phyloP scores from a whole-genome alignment of 2,888 invertebrate genomes.

The Dascillus cervinus region DNA sequence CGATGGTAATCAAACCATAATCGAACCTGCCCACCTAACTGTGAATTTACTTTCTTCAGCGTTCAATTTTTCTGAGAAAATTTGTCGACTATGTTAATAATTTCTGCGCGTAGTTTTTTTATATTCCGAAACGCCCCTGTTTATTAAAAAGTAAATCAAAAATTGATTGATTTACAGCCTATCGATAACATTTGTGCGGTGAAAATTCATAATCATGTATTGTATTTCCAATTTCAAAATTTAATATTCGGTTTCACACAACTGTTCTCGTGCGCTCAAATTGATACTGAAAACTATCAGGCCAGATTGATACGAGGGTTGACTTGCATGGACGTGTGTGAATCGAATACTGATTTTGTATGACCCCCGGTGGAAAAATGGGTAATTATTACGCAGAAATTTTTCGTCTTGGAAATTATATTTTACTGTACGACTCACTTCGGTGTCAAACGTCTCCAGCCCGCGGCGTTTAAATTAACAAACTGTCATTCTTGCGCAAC shows the following conservation, averaged over 20 bases:
- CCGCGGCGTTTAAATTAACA: slow-evolving; percentile 30
- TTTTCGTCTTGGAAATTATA: slow-evolving; percentile 5
- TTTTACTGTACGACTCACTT: slow-evolving; percentile 13
- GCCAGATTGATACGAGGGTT: too few species aligned
- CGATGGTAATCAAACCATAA: too few species aligned
- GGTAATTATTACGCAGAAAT: too few species aligned
- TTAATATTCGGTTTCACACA: slow-evolving; percentile 27
- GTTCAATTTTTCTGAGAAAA: too few species aligned
- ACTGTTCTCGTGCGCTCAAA: too few species aligned
- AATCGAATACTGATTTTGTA: too few species aligned
- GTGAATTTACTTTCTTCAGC: too few species aligned
- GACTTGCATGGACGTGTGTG: too few species aligned
- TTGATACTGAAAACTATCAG: slow-evolving; percentile 29
- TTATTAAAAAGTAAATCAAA: slow-evolving; percentile 35
- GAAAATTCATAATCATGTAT: slow-evolving; percentile 39
- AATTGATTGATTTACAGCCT: slow-evolving; percentile 36
- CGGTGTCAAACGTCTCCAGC: slow-evolving; percentile 25
- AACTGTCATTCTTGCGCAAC: slow-evolving; percentile 30
- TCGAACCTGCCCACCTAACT: too few species aligned
- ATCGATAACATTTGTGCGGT: slow-evolving; percentile 36
- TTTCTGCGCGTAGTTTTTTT: too few species aligned
- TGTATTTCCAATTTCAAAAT: slow-evolving; percentile 34
- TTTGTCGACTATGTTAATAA: too few species aligned
- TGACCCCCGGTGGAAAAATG: too few species aligned
- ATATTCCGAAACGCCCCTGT: slow-evolving; percentile 23